Percentiles rank a stretch among this genome's conserved stretches.
phyloP scores from a whole-genome alignment of 2,797 vertebrate species.

The Leptatherina wallacei region DNA sequence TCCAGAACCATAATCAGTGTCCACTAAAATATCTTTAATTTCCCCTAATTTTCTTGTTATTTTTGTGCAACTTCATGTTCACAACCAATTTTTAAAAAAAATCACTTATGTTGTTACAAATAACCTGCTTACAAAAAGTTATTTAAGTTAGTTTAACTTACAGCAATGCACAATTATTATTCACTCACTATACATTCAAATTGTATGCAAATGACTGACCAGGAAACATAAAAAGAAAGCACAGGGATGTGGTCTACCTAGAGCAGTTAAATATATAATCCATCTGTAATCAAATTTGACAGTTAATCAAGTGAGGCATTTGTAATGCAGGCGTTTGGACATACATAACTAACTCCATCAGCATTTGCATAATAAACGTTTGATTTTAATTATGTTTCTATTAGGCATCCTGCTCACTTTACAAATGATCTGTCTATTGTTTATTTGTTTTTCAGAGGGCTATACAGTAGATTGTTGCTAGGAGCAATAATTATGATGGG shows the following conservation, averaged over 20 bases:
- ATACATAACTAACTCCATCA: constrained; percentile 86
- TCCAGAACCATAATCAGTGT: constrained; percentile 4
- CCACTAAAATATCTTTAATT: constrained; percentile 1
- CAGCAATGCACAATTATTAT: constrained; percentile 13
- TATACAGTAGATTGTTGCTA: constrained; percentile 86
- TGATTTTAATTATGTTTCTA: constrained; percentile 87
- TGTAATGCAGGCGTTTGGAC: constrained; percentile 82
- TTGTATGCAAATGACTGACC: constrained; percentile 74
- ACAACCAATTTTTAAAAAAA: not conserved
- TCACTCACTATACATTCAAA: constrained; percentile 44
- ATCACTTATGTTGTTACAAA: not conserved
- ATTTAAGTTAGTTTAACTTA: constrained; percentile 30
- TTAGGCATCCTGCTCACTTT: constrained; percentile 84
- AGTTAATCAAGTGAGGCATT: constrained; percentile 85
- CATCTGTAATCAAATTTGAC: constrained; percentile 87
- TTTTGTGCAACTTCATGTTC: not conserved
- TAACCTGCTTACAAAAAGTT: constrained; percentile 18
- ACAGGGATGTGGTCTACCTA: constrained; percentile 78
- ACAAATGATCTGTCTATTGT: constrained; percentile 87
- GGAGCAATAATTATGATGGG: constrained; percentile 89
- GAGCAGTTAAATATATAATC: constrained; percentile 86
- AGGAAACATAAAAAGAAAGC: constrained; percentile 67
- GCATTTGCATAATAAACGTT: constrained; percentile 86
- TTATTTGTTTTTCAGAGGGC: constrained; percentile 84
- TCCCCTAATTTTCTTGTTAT: not conserved